Evolutionary conservation across 2,888 invertebrate genomes (phyloP), one percentile per base, ranked within the genome.

Genomic region (Pristionchus mayeri): DNA sequence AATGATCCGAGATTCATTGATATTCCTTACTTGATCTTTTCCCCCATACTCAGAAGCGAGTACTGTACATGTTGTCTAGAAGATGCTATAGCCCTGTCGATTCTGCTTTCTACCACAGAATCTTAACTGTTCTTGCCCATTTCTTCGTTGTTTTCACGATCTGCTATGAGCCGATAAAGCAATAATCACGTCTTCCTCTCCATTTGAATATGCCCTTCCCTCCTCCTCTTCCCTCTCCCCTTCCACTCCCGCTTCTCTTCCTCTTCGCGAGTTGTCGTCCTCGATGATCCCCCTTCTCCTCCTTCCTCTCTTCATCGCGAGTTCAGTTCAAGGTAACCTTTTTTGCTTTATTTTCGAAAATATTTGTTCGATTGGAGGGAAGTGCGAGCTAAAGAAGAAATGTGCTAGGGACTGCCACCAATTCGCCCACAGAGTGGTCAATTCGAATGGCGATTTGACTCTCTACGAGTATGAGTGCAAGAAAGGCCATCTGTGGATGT

Each of bases 401-500:
- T 71, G 71, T 40, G 3, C 1, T 9, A n/a, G 7, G 30, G 24
- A 44, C 7, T 71, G 71, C 37, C 37, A 71, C 4, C 37, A 44
- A n/a, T 71, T 71, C 71, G 40, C 11, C 11, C 71, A 71, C 40
- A 71, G 44, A 71, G 16, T 71, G 2, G 40, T 71, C n/a, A 71
- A 71, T 24, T n/a, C 37, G 16, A 71, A n/a, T 3, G 71, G 40
- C 3, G 71, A 71, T n/a, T 24, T 71, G 40, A 24, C 7, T 44
- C 37, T 71, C 16, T 71, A 71, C 16, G 71, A 71, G 71, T 71
- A 71, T 24, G 71, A 71, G 24, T 71, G 71, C 40, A 37, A 24
- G n/a, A 44, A 9, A n/a, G 67, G 37, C 9, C 3, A 6, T 24
- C 44, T 71, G 13, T 71, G 71, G 71, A 71, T 71, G 71, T 71